Evolutionary conservation across 35 echinoderm and acorn worm genomes (phyloP).

Genomic region (Apostichopus parvimensis): DNA sequence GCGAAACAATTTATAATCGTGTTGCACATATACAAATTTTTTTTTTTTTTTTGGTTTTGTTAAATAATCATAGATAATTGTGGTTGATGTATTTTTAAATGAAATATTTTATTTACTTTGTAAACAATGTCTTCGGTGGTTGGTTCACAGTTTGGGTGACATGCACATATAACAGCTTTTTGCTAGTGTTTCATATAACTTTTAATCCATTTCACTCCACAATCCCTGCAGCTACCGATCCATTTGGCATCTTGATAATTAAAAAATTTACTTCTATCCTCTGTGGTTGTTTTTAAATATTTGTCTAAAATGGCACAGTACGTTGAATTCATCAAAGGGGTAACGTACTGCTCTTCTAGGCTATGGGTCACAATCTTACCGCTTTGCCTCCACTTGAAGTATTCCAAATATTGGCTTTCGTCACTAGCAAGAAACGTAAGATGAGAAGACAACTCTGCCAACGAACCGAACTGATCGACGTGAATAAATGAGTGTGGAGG

Average conservation of each 20-base stretch:
- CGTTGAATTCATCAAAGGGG: slow-evolving; percentile 39
- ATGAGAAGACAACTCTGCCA: slow-evolving; percentile 3
- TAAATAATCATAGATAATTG: too few relatives aligned
- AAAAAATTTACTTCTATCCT: background rate
- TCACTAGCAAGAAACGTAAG: slow-evolving; percentile 38
- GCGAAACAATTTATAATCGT: too few relatives aligned
- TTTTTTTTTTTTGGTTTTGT: too few relatives aligned
- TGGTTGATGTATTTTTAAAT: too few relatives aligned
- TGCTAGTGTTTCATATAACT: slow-evolving; percentile 34
- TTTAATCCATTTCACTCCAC: slow-evolving; percentile 38
- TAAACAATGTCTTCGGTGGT: background rate
- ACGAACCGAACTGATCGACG: slow-evolving; percentile 37
- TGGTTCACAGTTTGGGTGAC: background rate
- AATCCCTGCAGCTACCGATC: slow-evolving; percentile 28
- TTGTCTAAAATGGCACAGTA: slow-evolving; percentile 35
- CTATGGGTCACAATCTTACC: slow-evolving; percentile 22
- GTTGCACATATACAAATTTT: too few relatives aligned
- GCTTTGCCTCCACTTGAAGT: slow-evolving; percentile 54
- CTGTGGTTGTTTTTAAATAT: slow-evolving; percentile 20
- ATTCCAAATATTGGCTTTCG: slow-evolving; percentile 41
- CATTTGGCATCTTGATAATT: slow-evolving; percentile 24
- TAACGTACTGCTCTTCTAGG: slow-evolving; percentile 37
- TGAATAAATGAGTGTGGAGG: slow-evolving; percentile 69
- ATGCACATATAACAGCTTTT: background rate
- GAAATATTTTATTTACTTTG: too few relatives aligned